Evolutionary conservation across 2,113 vertebrate species (phyloP).

Genomic region (Chloebia gouldiae): DNA sequence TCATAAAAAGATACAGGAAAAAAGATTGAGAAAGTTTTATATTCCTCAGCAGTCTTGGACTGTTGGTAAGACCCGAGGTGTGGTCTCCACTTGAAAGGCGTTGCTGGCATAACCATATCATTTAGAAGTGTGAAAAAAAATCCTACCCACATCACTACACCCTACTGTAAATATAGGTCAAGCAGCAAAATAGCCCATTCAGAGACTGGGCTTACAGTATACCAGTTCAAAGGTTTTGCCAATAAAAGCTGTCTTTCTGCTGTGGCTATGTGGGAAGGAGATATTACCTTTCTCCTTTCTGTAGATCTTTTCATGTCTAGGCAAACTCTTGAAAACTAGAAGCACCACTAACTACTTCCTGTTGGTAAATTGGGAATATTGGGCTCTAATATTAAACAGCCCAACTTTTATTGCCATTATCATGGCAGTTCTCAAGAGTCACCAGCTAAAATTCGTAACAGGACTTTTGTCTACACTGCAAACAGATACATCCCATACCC

Average conservation of each 20-base stretch:
- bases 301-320: neutral
- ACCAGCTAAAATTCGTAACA: neutral
- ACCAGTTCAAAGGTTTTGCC: neutral
- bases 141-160: constrained; percentile 1
- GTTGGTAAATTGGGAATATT: neutral
- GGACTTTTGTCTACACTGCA: neutral
- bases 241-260: constrained; percentile 14
- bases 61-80: neutral
- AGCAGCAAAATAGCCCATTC: constrained; percentile 17
- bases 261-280: neutral
- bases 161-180: constrained; percentile 5
- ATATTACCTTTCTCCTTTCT: neutral
- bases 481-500: neutral
- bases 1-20: neutral
- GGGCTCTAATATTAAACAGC: neutral
- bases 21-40: neutral
- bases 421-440: neutral
- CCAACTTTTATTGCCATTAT: neutral
- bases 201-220: neutral
- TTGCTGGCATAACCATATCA: neutral
- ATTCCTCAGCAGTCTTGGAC: neutral
- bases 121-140: constrained; percentile 36
- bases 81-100: constrained; percentile 7
- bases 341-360: neutral
- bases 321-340: neutral